Evolutionary conservation across 2,113 vertebrate genomes (phyloP).

Genomic region (Corvus moneduloides): DNA sequence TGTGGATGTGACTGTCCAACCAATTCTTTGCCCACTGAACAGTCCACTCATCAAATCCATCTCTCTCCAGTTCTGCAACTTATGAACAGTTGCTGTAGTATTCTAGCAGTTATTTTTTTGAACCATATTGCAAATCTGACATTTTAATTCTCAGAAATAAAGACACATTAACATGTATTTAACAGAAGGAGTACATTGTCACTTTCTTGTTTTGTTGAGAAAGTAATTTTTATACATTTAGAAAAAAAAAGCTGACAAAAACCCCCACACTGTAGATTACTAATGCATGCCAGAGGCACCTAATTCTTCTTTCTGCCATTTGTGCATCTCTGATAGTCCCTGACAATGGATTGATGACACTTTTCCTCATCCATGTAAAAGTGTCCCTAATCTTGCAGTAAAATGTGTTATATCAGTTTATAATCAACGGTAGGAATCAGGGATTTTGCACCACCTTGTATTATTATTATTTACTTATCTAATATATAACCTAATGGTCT

Average conservation of each 20-base stretch:
- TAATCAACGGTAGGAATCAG: background rate
- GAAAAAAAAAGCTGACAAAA: background rate
- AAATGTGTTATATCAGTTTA: background rate
- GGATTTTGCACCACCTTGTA: fast-evolving
- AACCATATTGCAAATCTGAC: background rate
- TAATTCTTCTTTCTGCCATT: constrained; percentile 9
- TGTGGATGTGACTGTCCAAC: background rate
- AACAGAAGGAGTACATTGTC: background rate
- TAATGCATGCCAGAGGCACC: background rate
- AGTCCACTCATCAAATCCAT: background rate
- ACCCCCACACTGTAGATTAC: background rate
- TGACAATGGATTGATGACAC: background rate
- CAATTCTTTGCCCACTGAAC: background rate
- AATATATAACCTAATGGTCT: background rate
- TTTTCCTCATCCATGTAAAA: background rate
- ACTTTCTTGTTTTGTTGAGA: background rate
- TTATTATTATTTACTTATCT: background rate
- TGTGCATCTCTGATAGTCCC: background rate
- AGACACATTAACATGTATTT: background rate
- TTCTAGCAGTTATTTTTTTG: background rate
- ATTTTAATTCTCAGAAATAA: background rate
- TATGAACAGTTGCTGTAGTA: background rate
- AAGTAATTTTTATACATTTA: background rate
- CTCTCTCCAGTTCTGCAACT: background rate
- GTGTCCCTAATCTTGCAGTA: background rate